These are phyloP conservation scores for Girardinichthys multiradiatus DNA, from an alignment of 2,113 vertebrate species.

Conservation along the genomic window DNA sequence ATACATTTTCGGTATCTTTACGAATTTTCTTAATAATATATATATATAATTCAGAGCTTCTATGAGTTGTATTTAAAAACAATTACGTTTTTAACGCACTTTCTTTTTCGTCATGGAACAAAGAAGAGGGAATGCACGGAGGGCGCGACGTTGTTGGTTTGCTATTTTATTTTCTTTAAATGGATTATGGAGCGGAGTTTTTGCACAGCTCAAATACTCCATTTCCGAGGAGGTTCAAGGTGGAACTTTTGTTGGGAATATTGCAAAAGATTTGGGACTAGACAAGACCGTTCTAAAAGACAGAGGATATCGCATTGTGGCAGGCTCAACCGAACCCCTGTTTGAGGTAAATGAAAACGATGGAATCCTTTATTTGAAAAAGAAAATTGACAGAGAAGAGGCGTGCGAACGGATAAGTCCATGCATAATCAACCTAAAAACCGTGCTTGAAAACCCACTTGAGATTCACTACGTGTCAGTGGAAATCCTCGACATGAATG, in stretches of 20 bases:
- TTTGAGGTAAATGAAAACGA: conserved; percentile 73
- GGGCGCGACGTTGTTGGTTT: conserved; percentile 21
- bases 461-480: conserved; percentile 79
- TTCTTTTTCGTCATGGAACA: conserved; percentile 38
- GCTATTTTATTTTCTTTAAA: conserved; percentile 31
- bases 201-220: conserved; percentile 65
- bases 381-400: conserved; percentile 62
- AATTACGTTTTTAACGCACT: neutral
- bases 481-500: conserved; percentile 84
- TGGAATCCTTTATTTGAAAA: conserved; percentile 72
- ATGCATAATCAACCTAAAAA: conserved; percentile 64
- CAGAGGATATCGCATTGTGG: conserved; percentile 61
- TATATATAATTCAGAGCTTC: fast-evolving
- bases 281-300: conserved; percentile 57
- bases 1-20: neutral
- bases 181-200: conserved; percentile 41
- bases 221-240: conserved; percentile 76
- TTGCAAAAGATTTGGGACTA: conserved; percentile 77
- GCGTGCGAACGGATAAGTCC: conserved; percentile 48
- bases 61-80: neutral
- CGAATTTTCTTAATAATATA: neutral
- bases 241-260: conserved; percentile 77
- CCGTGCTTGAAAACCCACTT: conserved; percentile 73
- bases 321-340: conserved; percentile 56
- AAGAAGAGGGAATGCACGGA: conserved; percentile 41